phyloP scores from a whole-genome alignment of 2,888 invertebrate genomes.

The Apamea sordens region DNA sequence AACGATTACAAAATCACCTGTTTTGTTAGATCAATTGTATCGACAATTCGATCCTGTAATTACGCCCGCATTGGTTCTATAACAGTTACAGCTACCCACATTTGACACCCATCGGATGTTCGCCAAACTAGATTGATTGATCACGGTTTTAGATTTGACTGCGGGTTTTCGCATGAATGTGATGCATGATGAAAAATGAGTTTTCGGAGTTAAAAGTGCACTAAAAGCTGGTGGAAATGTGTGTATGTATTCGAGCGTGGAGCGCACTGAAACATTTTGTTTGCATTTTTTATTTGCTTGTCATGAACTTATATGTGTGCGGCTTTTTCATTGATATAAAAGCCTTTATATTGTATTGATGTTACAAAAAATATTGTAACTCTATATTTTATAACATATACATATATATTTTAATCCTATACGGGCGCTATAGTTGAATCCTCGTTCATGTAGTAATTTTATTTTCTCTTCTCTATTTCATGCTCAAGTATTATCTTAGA shows the following conservation, averaged over 20 bases:
- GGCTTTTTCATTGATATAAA: constrained; percentile 42
- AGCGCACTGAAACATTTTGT: constrained; percentile 42
- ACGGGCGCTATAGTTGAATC: neutral
- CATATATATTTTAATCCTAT: neutral
- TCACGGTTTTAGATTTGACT: constrained; percentile 49
- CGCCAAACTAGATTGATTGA: constrained; percentile 55
- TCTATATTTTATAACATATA: neutral
- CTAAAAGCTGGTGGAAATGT: constrained; percentile 32
- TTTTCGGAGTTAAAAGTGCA: constrained; percentile 37
- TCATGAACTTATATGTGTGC: constrained; percentile 22
- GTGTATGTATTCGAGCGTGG: constrained; percentile 16
- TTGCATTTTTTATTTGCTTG: constrained; percentile 46
- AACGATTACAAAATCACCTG: constrained; percentile 43
- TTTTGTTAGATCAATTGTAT: constrained; percentile 41
- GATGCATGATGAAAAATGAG: constrained; percentile 46
- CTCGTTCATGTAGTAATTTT: neutral
- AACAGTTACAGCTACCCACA: constrained; percentile 43
- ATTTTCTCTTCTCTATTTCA: neutral
- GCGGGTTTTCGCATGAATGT: constrained; percentile 31
- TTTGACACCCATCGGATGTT: constrained; percentile 48
- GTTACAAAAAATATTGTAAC: neutral
- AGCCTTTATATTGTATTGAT: neutral
- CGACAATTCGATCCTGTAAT: constrained; percentile 47
- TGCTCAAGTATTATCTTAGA: neutral
- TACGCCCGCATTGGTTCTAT: constrained; percentile 51